Conservation (phyloP, 1,140 invertebrate species). For the Drosophila ogumai region DNA sequence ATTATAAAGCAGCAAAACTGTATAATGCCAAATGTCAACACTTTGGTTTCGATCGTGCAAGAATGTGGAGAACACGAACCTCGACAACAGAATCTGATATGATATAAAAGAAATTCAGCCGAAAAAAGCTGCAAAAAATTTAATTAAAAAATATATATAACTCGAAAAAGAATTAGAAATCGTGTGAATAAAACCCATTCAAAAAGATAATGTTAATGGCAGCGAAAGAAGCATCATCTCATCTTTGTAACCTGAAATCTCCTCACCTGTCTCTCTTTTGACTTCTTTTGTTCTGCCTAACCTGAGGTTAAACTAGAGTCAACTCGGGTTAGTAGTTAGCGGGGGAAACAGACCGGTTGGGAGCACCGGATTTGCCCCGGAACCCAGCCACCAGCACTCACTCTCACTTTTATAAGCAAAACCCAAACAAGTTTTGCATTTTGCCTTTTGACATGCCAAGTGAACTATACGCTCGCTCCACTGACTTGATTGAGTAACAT, state of each 20-base stretch:
- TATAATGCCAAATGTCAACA: slow-evolving; percentile 50
- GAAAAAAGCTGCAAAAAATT: slow-evolving; percentile 22
- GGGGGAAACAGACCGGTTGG: slow-evolving; percentile 31
- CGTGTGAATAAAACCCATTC: slow-evolving; percentile 33
- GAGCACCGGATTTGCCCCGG: neutral
- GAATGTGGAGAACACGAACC: slow-evolving; percentile 43
- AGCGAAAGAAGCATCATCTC: slow-evolving; percentile 7
- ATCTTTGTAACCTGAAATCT: slow-evolving; percentile 35
- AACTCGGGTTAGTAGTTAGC: slow-evolving; percentile 26
- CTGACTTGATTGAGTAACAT: slow-evolving; percentile 46
- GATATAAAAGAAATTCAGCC: slow-evolving; percentile 50
- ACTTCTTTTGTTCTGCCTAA: slow-evolving; percentile 30
- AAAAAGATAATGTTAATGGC: slow-evolving; percentile 1
- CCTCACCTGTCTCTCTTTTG: slow-evolving; percentile 30
- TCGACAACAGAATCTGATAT: slow-evolving; percentile 20
- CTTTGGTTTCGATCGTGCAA: slow-evolving; percentile 46
- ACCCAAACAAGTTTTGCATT: slow-evolving; percentile 47
- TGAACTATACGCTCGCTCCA: slow-evolving; percentile 33
- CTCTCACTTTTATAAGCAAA: slow-evolving; percentile 53
- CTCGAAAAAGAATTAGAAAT: slow-evolving; percentile 63
- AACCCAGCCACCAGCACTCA: slow-evolving; percentile 14
- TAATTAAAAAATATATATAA: slow-evolving; percentile 19
- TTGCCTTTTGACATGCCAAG: slow-evolving; percentile 51
- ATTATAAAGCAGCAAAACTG: slow-evolving; percentile 33
- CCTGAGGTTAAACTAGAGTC: slow-evolving; percentile 5